phyloP scores from a whole-genome alignment of 2,888 invertebrate genomes.

The Rhagophthalmus giganteus region DNA sequence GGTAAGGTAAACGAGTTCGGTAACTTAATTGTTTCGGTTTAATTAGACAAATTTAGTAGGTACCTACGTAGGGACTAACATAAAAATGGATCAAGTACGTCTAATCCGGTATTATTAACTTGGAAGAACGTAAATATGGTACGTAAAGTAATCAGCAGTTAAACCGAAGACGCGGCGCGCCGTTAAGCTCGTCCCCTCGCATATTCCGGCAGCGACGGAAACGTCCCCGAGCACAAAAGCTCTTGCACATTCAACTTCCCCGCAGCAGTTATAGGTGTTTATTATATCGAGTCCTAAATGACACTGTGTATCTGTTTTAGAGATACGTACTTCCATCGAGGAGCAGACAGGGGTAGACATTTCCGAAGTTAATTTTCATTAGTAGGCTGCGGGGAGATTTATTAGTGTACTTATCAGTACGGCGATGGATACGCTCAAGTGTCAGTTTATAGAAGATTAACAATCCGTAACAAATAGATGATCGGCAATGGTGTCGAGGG shows the following conservation, averaged over 20 bases:
- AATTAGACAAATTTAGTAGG: too few relatives aligned
- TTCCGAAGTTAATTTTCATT: conserved; percentile 40
- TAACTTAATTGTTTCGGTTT: too few relatives aligned
- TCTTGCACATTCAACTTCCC: conserved; percentile 24
- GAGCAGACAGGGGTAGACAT: conserved; percentile 22
- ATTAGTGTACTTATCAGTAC: conserved; percentile 36
- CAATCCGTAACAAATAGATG: conserved; percentile 37
- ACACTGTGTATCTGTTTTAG: conserved; percentile 29
- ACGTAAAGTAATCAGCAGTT: conserved; percentile 28
- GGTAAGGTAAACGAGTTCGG: too few relatives aligned
- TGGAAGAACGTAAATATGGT: conserved; percentile 20
- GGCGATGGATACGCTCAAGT: conserved; percentile 34
- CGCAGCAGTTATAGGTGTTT: conserved; percentile 36
- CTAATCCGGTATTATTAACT: conserved; percentile 15
- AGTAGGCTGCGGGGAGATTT: conserved; percentile 36
- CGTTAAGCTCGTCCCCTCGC: conserved; percentile 22
- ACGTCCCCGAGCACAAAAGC: conserved; percentile 22
- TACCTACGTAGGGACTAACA: too few relatives aligned
- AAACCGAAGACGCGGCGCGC: conserved; percentile 22
- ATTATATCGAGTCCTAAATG: conserved; percentile 38
- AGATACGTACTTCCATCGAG: too few relatives aligned
- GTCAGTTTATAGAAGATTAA: conserved; percentile 37
- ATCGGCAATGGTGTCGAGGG: conserved; percentile 7
- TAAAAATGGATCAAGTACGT: too few relatives aligned
- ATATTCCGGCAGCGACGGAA: conserved; percentile 28